These are phyloP conservation scores for Dichetophora obliterata DNA, from an alignment of 2,888 invertebrate species.

Conservation along the genomic window DNA sequence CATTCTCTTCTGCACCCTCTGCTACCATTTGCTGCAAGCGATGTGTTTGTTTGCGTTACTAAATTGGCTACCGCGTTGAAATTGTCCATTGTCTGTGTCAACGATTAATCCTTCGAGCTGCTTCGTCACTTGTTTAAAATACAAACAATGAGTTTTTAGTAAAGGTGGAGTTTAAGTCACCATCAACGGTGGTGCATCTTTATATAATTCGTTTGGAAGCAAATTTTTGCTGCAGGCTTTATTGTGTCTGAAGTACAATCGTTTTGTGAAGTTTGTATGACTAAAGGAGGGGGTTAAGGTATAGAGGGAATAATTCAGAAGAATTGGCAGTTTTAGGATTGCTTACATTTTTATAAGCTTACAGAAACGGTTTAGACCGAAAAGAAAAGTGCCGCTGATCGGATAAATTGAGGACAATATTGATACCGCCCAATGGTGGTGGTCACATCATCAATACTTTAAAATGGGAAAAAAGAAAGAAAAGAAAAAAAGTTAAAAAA, in stretches of 20 bases:
- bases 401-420: too few relatives aligned
- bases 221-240: neutral
- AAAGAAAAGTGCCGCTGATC: too few relatives aligned
- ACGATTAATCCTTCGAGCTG: slow-evolving; percentile 68
- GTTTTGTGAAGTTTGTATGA: neutral
- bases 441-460: too few relatives aligned
- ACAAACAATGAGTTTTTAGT: slow-evolving; percentile 10
- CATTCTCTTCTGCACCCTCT: neutral
- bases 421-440: too few relatives aligned
- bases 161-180: slow-evolving; percentile 21
- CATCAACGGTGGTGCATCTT: neutral
- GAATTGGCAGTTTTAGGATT: too few relatives aligned
- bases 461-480: too few relatives aligned
- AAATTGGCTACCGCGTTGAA: slow-evolving; percentile 31
- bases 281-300: too few relatives aligned
- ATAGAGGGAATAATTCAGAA: too few relatives aligned
- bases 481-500: too few relatives aligned
- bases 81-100: slow-evolving; percentile 63
- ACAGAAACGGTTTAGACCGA: too few relatives aligned
- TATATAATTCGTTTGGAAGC: neutral
- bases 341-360: too few relatives aligned
- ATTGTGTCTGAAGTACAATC: neutral
- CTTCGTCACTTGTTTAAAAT: slow-evolving; percentile 61
- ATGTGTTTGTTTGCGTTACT: slow-evolving; percentile 11
- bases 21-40: neutral